These are phyloP conservation scores for Phasia obesa DNA, from an alignment of 2,888 invertebrate species.

Conservation along the genomic window DNA sequence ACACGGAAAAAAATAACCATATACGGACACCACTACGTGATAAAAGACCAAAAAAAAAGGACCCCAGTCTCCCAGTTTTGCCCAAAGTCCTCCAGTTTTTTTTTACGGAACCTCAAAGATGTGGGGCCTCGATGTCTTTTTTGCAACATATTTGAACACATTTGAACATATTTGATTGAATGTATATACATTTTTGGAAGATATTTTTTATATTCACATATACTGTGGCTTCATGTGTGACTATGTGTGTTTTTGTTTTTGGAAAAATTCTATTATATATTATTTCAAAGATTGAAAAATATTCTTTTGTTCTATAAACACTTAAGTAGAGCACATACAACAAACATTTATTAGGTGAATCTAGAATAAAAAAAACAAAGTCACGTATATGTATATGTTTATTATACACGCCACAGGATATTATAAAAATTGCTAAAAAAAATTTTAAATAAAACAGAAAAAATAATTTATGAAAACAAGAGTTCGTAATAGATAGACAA, in stretches of 20 bases:
- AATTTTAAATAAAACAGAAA: slow-evolving; percentile 30
- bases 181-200: no score
- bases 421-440: slow-evolving; percentile 65
- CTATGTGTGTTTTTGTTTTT: background rate
- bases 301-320: slow-evolving; percentile 56
- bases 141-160: no score
- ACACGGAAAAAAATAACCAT: no score
- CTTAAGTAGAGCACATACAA: slow-evolving; percentile 63
- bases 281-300: slow-evolving; percentile 59
- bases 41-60: no score
- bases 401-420: slow-evolving; percentile 66
- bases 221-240: background rate
- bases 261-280: background rate
- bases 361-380: slow-evolving; percentile 36
- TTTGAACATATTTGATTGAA: no score
- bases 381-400: no score
- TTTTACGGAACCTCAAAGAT: no score
- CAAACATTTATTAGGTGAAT: slow-evolving; percentile 63
- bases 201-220: background rate
- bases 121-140: no score
- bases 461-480: slow-evolving; percentile 30
- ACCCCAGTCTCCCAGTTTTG: no score
- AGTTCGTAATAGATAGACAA: background rate
- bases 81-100: no score
- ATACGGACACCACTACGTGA: no score